Evolutionary conservation across 2,888 invertebrate species (phyloP).

Genomic region (Frankliniella fusca): DNA sequence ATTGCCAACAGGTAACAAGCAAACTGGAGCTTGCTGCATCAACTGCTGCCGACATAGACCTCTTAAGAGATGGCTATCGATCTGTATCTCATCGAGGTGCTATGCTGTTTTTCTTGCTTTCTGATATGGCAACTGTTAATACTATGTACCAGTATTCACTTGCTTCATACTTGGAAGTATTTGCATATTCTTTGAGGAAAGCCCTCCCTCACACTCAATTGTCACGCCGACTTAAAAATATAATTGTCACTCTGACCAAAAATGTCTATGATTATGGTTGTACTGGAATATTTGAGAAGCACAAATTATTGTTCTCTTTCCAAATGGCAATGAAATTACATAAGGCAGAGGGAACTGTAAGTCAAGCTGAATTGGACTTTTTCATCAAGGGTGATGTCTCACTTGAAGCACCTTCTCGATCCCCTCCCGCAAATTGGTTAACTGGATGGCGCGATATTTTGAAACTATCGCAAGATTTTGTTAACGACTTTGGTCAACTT

Average conservation of each 20-base stretch:
- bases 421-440: conserved; percentile 70
- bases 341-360: conserved; percentile 60
- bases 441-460: conserved; percentile 81
- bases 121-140: conserved; percentile 85
- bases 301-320: conserved; percentile 85
- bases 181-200: conserved; percentile 72
- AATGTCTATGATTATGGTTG: conserved; percentile 90
- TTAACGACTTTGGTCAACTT: conserved; percentile 60
- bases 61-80: conserved; percentile 77
- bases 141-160: conserved; percentile 91
- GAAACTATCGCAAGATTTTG: conserved; percentile 66
- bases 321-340: conserved; percentile 83
- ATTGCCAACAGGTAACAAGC: conserved; percentile 55
- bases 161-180: conserved; percentile 78
- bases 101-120: conserved; percentile 82
- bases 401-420: conserved; percentile 64
- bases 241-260: conserved; percentile 77
- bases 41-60: conserved; percentile 77
- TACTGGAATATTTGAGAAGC: conserved; percentile 85
- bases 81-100: conserved; percentile 82
- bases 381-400: conserved; percentile 83
- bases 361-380: conserved; percentile 75
- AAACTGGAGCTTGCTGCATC: conserved; percentile 72
- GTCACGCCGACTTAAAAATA: conserved; percentile 68
- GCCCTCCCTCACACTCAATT: conserved; percentile 78